Base-by-base conservation (phyloP, 2,888 invertebrate genomes). In the Macroteleia sp. region DNA sequence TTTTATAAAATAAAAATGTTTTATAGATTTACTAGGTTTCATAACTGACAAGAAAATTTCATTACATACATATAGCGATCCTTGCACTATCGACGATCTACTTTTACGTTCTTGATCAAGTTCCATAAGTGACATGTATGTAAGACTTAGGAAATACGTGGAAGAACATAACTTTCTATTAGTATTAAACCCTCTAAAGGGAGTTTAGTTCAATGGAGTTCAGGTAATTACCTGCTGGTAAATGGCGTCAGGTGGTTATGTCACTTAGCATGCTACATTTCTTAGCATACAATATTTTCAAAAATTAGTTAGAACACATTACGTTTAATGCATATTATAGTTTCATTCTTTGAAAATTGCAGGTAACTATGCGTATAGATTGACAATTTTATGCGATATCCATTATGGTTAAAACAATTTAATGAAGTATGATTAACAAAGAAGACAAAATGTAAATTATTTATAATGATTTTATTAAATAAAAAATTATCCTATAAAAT, bases 211-310 rank as follows among this genome's bases (percentile, higher is more conserved):
- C 71, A 78, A 75, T 75, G 74, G 81, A 86, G 84, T 86, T 86
- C 82, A 83, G 85, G 81, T 88, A 87, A 88, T 87, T 88, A 87
- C 86, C 86, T 85, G 82, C 77, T 81, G 81, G 82, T 83, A 82
- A 83, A 80, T 77, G 80, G 83, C 85, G 86, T 85, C 39, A 88
- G 89, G 84, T 88, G 88, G 80, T 82, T 78, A 82, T 85, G 87
- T 84, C 86, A 84, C 80, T 67, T 52, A 62, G 48, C 67, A 61
- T 57, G 57, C 64, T 44, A 22, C 16, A 57, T 59, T 59, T 61
- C 57, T 52, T 50, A 17, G 52, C n/a, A n/a, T n/a, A n/a, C n/a
- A n/a, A n/a, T n/a, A n/a, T n/a, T 32, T 10, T 28, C 25, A 42
- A 46, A 73, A 73, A 54, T 34, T 61, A 12, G 19, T 41, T 17